Percentiles rank a stretch among this genome's conserved stretches.
Conservation (phyloP, 2,888 invertebrate species). For the Margaritifera margaritifera region DNA sequence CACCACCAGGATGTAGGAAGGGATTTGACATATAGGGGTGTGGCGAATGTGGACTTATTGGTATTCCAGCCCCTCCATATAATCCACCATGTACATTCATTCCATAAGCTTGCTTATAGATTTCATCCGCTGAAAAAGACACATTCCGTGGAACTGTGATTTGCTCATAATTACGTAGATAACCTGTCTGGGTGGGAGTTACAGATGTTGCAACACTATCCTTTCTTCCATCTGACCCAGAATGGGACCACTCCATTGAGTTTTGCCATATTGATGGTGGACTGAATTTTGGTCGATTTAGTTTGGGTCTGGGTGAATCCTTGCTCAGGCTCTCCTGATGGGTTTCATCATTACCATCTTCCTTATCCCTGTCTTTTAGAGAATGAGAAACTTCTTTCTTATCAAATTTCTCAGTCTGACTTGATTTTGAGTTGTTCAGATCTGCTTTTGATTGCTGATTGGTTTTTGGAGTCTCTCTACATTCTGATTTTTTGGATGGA, state of each 20-base stretch:
- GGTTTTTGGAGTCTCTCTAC: neutral
- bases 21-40: neutral
- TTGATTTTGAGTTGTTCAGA: conserved; percentile 12
- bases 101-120: conserved; percentile 61
- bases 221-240: conserved; percentile 1
- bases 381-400: too few relatives aligned
- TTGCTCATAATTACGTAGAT: conserved; percentile 50
- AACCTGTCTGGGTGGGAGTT: neutral
- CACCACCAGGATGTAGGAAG: conserved; percentile 1
- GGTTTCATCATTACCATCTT: too few relatives aligned
- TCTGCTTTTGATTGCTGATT: conserved; percentile 24
- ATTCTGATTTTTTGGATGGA: conserved; percentile 7
- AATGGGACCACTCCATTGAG: conserved; percentile 7
- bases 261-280: conserved; percentile 42
- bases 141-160: conserved; percentile 52
- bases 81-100: conserved; percentile 1
- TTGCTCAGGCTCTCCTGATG: neutral
- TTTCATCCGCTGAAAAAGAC: conserved; percentile 63
- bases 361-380: too few relatives aligned
- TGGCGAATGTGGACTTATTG: conserved; percentile 1
- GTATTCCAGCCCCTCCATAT: neutral
- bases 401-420: neutral
- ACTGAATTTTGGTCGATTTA: conserved; percentile 48
- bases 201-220: neutral
- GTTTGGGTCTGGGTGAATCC: conserved; percentile 38